Conservation (phyloP, 53 echinoderm and acorn worm species). For the Echinarachnius parma region DNA sequence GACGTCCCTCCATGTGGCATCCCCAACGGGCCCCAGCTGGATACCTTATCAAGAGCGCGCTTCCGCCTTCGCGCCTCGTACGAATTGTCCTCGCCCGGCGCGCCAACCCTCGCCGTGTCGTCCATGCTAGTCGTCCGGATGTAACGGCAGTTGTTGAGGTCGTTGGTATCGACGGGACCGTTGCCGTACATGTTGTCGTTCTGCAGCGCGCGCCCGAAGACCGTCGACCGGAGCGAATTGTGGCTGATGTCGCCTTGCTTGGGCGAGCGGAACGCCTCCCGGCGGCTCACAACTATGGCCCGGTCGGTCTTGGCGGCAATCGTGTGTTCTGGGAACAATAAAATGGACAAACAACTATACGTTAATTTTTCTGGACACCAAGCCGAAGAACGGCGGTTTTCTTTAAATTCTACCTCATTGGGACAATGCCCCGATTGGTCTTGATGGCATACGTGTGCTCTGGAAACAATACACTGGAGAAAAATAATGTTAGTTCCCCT, state of each 20-base stretch:
- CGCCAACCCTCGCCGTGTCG: conserved; percentile 27
- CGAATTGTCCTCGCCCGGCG: conserved; percentile 6
- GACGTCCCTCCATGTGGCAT: conserved; percentile 37
- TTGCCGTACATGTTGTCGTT: background rate
- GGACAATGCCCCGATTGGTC: too few species aligned
- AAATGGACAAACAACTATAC: too few species aligned
- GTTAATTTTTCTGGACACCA: too few species aligned
- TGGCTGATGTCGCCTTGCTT: conserved; percentile 34
- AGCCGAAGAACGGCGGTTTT: too few species aligned
- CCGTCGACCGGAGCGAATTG: conserved; percentile 26
- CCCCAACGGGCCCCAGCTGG: conserved; percentile 58
- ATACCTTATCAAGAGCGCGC: conserved; percentile 40
- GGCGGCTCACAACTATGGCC: background rate
- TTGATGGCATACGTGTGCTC: too few species aligned
- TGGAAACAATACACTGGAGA: too few species aligned
- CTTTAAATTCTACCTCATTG: too few species aligned
- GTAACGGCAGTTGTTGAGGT: conserved; percentile 72
- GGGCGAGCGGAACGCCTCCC: conserved; percentile 30
- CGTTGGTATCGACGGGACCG: conserved; percentile 42
- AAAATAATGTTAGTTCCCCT: too few species aligned
- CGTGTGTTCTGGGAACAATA: conserved; percentile 20
- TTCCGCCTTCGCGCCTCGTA: conserved; percentile 34
- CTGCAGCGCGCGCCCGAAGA: conserved; percentile 20
- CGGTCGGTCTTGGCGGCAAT: background rate
- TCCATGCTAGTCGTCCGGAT: conserved; percentile 45